Conservation (phyloP, 92 coral and sea anemone species). For the Ricordea florida region DNA sequence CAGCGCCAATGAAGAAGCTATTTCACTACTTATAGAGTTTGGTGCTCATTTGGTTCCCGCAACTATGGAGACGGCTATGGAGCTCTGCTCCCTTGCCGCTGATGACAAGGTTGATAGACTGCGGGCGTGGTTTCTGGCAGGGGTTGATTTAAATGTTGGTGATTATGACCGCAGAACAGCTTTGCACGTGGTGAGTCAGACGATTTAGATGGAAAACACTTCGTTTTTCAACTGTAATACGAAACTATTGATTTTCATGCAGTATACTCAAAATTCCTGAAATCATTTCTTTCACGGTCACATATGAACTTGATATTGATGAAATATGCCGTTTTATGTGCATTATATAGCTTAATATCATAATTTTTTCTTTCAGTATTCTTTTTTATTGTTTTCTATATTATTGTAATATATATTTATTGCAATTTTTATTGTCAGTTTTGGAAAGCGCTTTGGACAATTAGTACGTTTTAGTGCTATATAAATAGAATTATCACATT, state of each 20-base stretch:
- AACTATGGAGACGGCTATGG: conserved; percentile 70
- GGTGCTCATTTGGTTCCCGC: conserved; percentile 93
- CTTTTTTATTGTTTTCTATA: too few species aligned
- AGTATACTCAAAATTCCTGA: not conserved
- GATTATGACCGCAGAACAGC: conserved; percentile 91
- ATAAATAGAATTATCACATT: too few species aligned
- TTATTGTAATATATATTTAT: too few species aligned
- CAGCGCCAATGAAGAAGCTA: conserved; percentile 40
- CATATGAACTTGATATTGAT: too few species aligned
- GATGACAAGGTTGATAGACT: conserved; percentile 73
- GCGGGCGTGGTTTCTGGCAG: conserved; percentile 94
- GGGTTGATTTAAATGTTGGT: conserved; percentile 77
- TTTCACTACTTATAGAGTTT: conserved; percentile 65
- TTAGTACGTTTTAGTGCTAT: too few species aligned
- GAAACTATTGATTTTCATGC: not conserved
- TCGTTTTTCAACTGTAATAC: too few species aligned
- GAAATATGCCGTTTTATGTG: too few species aligned
- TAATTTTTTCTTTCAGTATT: too few species aligned
- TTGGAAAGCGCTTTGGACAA: too few species aligned
- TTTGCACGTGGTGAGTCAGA: conserved; percentile 78
- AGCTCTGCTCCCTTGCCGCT: conserved; percentile 83
- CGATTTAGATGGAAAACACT: not conserved
- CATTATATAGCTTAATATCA: too few species aligned
- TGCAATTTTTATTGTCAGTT: too few species aligned
- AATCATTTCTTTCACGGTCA: too few species aligned